Evolutionary conservation across 2,888 invertebrate species (phyloP).

Genomic region (Cerastoderma edule): DNA sequence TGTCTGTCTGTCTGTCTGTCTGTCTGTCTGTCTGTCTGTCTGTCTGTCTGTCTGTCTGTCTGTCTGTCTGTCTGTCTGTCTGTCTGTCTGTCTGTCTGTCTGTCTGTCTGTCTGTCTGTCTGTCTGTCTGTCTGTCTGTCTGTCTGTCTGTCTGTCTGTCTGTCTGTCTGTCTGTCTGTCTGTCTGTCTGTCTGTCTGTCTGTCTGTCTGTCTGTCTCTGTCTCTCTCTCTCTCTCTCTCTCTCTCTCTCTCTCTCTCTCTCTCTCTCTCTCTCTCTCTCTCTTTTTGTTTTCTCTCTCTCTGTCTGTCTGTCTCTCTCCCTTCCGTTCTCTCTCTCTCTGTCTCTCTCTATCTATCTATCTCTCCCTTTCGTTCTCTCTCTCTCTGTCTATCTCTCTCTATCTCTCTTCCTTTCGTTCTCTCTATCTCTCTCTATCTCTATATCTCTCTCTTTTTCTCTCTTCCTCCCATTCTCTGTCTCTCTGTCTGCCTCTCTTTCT

Average conservation of each 20-base stretch:
- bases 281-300: too few relatives aligned
- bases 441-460: too few relatives aligned
- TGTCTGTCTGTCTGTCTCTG: slow-evolving; percentile 5
- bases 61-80: slow-evolving; percentile 5
- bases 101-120: slow-evolving; percentile 5
- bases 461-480: too few relatives aligned
- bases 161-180: slow-evolving; percentile 5
- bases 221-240: neutral
- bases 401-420: too few relatives aligned
- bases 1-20: slow-evolving; percentile 5
- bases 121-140: slow-evolving; percentile 5
- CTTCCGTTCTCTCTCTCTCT: too few relatives aligned
- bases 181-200: slow-evolving; percentile 5
- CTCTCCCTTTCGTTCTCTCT: too few relatives aligned
- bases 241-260: neutral
- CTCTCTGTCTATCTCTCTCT: too few relatives aligned
- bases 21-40: slow-evolving; percentile 5
- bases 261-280: too few relatives aligned
- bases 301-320: too few relatives aligned
- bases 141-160: slow-evolving; percentile 5
- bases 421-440: too few relatives aligned
- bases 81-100: slow-evolving; percentile 5
- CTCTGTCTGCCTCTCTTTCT: too few relatives aligned
- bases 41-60: slow-evolving; percentile 5
- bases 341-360: too few relatives aligned